Percentiles rank a stretch among this genome's conserved stretches.
phyloP scores from a whole-genome alignment of 2,113 vertebrate species.

The Poicephalus gulielmi region DNA sequence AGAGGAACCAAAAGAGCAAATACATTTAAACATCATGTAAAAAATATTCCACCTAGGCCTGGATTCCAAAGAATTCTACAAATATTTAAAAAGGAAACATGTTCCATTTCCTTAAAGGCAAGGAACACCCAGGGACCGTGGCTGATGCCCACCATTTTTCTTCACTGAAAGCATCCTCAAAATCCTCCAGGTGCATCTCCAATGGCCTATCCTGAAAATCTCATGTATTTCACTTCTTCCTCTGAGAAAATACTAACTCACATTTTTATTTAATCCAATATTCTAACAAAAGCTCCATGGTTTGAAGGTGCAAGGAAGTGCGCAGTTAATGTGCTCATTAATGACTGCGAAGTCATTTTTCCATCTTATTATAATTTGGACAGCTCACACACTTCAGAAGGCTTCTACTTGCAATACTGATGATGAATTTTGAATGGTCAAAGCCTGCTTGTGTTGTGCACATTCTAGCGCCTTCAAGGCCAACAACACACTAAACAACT shows the following conservation, averaged over 20 bases:
- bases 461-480: not conserved
- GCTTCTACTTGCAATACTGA: not conserved
- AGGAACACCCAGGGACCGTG: not conserved
- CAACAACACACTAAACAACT: not conserved
- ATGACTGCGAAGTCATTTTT: conserved; percentile 6
- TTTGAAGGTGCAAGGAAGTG: not conserved
- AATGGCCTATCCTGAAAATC: not conserved
- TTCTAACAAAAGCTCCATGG: not conserved
- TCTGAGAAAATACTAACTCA: not conserved
- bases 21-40: not conserved
- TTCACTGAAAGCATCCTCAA: not conserved
- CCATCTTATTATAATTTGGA: conserved; percentile 1
- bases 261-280: conserved; percentile 17
- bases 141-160: not conserved
- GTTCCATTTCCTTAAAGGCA: not conserved
- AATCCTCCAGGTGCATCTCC: not conserved
- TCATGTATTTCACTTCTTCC: not conserved
- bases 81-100: not conserved
- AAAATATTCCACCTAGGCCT: not conserved
- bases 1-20: not conserved
- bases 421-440: not conserved
- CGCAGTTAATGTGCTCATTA: not conserved
- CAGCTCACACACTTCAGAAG: not conserved
- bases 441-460: not conserved
- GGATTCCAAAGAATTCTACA: not conserved